phyloP scores from a whole-genome alignment of 1,140 invertebrate genomes.

The Apis cerana region DNA sequence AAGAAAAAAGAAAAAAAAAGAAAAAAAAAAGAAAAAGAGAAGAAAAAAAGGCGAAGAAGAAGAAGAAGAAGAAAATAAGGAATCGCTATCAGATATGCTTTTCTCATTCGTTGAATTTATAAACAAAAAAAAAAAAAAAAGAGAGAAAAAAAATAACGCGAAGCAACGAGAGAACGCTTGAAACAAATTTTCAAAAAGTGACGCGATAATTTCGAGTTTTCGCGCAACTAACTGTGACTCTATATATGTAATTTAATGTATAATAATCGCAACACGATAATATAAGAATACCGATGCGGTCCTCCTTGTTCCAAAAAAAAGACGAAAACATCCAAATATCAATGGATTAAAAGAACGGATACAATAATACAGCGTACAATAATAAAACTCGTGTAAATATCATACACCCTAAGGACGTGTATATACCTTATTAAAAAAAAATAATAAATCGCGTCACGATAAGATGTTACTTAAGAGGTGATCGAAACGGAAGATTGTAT shows the following conservation, averaged over 20 bases:
- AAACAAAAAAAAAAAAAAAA: neutral
- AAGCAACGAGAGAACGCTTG: neutral
- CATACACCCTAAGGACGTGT: slow-evolving; percentile 29
- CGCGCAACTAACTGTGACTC: slow-evolving; percentile 24
- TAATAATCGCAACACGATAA: slow-evolving; percentile 46
- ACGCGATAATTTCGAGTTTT: neutral
- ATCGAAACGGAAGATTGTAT: neutral
- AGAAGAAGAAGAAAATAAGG: neutral
- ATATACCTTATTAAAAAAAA: slow-evolving; percentile 14
- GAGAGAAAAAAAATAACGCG: neutral
- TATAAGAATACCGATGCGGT: slow-evolving; percentile 8
- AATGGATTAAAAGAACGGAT: neutral
- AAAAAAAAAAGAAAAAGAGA: neutral
- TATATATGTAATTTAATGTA: slow-evolving; percentile 61
- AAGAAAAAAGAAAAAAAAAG: neutral
- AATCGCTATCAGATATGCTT: neutral
- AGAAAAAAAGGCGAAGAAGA: neutral
- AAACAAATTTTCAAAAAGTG: neutral
- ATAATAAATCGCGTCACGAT: neutral
- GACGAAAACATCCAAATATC: neutral
- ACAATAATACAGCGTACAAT: slow-evolving; percentile 2
- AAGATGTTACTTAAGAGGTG: neutral
- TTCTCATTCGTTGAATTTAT: slow-evolving; percentile 6
- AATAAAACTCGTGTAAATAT: slow-evolving; percentile 34
- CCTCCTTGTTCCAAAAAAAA: neutral